A percentile compares a stretch with the other conserved stretches of the same genome.
These are phyloP conservation scores for Eriocheir sinensis DNA, from an alignment of 1,140 invertebrate genomes.

Conservation along the genomic window DNA sequence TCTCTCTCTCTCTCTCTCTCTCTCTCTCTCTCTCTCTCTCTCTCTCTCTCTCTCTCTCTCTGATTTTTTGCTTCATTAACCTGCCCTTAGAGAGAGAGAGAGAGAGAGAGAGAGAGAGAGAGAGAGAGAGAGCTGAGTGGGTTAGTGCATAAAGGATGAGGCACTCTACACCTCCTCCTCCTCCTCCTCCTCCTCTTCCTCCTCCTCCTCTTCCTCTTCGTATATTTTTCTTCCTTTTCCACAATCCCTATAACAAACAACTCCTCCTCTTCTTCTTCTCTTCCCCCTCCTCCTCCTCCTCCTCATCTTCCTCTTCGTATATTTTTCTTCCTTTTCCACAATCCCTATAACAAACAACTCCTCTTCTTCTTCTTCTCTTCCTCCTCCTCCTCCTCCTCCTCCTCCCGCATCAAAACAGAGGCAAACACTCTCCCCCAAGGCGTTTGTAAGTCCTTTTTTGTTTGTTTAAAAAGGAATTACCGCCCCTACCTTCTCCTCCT, in stretches of 20 bases:
- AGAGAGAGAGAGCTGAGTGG: too few species aligned
- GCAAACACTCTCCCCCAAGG: too few species aligned
- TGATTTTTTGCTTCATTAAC: too few species aligned
- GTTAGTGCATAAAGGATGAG: too few species aligned
- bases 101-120: too few species aligned
- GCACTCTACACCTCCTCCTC: too few species aligned
- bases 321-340: neutral
- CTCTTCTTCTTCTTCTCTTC: neutral
- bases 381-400: neutral
- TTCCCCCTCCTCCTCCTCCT: neutral
- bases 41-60: neutral
- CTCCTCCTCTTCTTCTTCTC: neutral
- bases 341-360: neutral
- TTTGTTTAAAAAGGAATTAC: too few species aligned
- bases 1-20: neutral
- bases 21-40: constrained; percentile 4
- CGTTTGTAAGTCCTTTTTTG: neutral
- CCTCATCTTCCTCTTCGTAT: neutral
- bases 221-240: too few species aligned
- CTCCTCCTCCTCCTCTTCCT: too few species aligned
- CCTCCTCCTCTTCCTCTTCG: too few species aligned
- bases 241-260: too few species aligned
- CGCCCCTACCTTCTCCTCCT: neutral
- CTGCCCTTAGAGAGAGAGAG: too few species aligned
- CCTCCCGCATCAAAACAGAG: neutral